A percentile compares a stretch with the other conserved stretches of the same genome.
Conservation (phyloP, 2,113 vertebrate genomes). For the Pogona vitticeps region DNA sequence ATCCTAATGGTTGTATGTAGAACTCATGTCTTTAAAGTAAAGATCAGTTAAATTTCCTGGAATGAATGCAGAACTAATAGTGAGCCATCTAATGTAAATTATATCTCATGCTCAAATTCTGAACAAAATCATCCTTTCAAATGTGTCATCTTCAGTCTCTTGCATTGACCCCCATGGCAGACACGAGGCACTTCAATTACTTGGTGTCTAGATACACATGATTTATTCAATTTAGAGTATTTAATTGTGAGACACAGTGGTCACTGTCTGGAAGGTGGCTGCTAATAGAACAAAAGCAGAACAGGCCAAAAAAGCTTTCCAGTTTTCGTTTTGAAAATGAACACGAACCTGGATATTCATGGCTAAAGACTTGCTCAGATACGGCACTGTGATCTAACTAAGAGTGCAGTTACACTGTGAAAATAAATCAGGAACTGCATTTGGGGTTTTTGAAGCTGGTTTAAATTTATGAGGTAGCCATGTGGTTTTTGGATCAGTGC, state of each 20-base stretch:
- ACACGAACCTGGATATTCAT: neutral
- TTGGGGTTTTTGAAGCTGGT: too few relatives aligned
- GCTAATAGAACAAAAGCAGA: conserved; percentile 2
- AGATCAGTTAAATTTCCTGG: neutral
- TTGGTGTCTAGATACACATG: neutral
- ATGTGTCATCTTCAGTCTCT: neutral
- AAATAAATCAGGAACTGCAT: too few relatives aligned
- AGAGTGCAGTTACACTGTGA: too few relatives aligned
- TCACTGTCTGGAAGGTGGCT: neutral
- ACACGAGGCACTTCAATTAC: neutral
- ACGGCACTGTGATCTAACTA: neutral
- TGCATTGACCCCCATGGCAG: neutral
- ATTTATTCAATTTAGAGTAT: conserved; percentile 8
- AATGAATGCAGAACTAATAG: neutral
- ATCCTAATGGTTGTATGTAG: neutral
- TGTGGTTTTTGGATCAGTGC: too few relatives aligned
- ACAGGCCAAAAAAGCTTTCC: neutral
- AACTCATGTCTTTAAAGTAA: neutral
- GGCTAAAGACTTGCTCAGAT: neutral
- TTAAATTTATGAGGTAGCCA: too few relatives aligned
- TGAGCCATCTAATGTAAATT: neutral
- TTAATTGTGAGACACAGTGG: neutral
- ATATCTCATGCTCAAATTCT: neutral
- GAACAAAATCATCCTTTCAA: neutral
- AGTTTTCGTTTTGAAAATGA: neutral